Base-by-base conservation (phyloP, 2,797 vertebrate genomes). In the Molossus alvarezi region DNA sequence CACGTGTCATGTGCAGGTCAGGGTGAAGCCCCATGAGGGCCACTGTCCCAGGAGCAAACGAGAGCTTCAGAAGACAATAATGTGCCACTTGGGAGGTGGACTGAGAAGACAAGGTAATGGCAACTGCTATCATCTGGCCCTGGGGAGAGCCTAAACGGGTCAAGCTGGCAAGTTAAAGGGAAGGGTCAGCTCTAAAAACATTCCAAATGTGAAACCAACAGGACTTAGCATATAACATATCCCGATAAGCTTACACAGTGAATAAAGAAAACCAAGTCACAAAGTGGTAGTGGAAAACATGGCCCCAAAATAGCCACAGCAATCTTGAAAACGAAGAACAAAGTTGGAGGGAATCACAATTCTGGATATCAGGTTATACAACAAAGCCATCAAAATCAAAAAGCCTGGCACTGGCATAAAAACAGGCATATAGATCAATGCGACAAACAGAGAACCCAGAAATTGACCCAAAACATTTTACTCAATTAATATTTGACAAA, bases 251-350 rank as follows among this genome's bases (percentile, higher is more conserved):
- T 65, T 58, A 91, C 29, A 79, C 48, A 48, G 33, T 37, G 51
- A 75, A 60, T 81, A 20, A 91, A 83, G 37, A n/a, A 91, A 51
- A 72, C 82, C 71, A 91, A 94, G 71, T 84, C 57, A 58, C 37
- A 10, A 83, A 88, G 17, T 51, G 18, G 76, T 94, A 48, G 27
- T 25, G 21, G 58, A 82, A 67, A 79, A 79, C 6, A 73, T 23
- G 37, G 72, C 33, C 73, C 65, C 41, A 45, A 45, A 45, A 45
- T 5, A 45, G 41, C 41, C 41, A 45, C 41, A 45, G 41, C 41
- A 45, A 45, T 6, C 41, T 45, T 45, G 6, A 45, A 45, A 45
- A 45, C 4, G 41, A 45, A 45, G 41, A 45, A 45, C 41, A 45
- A 45, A 45, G 41, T 45, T 5, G 41, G 41, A 45, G 41, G 6